Conservation (phyloP, 2,888 invertebrate species). For the Pseudoips prasinana region DNA sequence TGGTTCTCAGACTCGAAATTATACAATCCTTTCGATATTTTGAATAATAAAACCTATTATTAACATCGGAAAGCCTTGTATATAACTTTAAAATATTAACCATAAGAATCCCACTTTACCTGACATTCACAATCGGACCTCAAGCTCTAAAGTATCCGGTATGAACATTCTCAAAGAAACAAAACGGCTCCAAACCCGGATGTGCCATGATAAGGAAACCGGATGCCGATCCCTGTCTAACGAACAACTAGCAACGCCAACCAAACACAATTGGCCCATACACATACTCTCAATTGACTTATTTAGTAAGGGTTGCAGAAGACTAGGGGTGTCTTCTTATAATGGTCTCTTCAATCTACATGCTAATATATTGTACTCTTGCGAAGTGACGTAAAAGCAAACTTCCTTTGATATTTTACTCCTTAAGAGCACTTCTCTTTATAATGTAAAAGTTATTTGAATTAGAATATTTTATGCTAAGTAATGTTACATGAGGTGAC, state of each 20-base stretch:
- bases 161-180: slow-evolving; percentile 62
- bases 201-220: slow-evolving; percentile 66
- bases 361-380: slow-evolving; percentile 53
- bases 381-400: slow-evolving; percentile 52
- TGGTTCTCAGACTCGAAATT: no score
- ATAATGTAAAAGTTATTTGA: no score
- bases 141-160: slow-evolving; percentile 43
- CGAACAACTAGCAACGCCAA: slow-evolving; percentile 59
- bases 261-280: slow-evolving; percentile 41
- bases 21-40: no score
- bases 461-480: no score
- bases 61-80: no score
- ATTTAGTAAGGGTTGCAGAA: slow-evolving; percentile 13
- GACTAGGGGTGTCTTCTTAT: slow-evolving; percentile 28
- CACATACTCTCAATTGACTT: slow-evolving; percentile 16
- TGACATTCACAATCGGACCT: not conserved
- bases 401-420: slow-evolving; percentile 58
- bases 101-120: no score
- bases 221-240: slow-evolving; percentile 63
- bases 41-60: no score
- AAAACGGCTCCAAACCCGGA: slow-evolving; percentile 60
- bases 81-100: no score
- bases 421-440: slow-evolving; percentile 40
- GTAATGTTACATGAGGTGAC: no score
- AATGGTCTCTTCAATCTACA: slow-evolving; percentile 38